Conservation (phyloP, 2,888 invertebrate genomes). For the Drosophila peninsularis region DNA sequence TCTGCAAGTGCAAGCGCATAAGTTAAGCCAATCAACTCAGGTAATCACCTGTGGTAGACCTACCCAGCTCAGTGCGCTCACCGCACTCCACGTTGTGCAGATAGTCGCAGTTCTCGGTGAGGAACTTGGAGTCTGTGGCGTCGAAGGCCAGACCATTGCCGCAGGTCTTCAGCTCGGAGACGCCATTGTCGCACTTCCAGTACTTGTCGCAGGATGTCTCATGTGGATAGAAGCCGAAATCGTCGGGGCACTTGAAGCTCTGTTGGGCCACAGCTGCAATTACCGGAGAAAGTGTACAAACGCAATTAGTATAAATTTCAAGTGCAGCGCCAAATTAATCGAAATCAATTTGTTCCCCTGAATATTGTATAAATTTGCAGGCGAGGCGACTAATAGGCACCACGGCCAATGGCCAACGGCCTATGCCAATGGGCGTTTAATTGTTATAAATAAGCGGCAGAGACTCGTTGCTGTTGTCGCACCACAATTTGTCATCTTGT, state of each 20-base stretch:
- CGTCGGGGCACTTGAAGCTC: conserved; percentile 96
- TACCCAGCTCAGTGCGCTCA: conserved; percentile 93
- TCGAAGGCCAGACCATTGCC: conserved; percentile 97
- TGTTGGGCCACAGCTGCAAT: conserved; percentile 90
- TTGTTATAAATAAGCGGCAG: conserved; percentile 17
- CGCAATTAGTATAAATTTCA: conserved; percentile 30
- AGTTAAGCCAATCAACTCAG: not conserved
- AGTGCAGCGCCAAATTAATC: conserved; percentile 29
- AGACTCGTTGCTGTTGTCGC: not conserved
- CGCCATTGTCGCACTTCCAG: conserved; percentile 97
- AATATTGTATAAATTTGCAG: conserved; percentile 37
- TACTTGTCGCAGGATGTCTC: conserved; percentile 96
- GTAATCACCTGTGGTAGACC: conserved; percentile 70
- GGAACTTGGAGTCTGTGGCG: conserved; percentile 93
- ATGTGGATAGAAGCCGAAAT: conserved; percentile 97
- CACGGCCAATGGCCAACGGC: conserved; percentile 38
- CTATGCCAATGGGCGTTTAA: conserved; percentile 36
- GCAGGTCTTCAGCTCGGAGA: conserved; percentile 95
- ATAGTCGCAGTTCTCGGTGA: conserved; percentile 97
- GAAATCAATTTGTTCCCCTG: conserved; percentile 40
- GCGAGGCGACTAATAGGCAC: conserved; percentile 25
- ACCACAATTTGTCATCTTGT: conserved; percentile 67
- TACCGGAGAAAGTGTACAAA: conserved; percentile 44
- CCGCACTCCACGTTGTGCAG: conserved; percentile 97
- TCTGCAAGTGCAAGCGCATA: conserved; percentile 85